Evolutionary conservation across 2,113 vertebrate genomes (phyloP).

Genomic region (Mola mola): DNA sequence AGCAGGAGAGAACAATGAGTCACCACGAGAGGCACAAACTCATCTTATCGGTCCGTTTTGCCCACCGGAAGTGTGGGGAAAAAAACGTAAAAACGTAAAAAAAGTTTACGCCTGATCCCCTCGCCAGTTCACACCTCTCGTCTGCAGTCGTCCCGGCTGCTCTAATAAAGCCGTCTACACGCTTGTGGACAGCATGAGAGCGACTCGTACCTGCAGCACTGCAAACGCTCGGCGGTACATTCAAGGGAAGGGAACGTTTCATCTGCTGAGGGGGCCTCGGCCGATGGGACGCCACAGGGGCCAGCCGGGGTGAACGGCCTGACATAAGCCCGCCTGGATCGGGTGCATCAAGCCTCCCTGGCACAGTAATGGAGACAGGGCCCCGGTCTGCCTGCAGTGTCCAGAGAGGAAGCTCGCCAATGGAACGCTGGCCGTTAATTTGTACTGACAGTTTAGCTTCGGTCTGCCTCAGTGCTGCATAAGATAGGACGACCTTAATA

Average conservation of each 20-base stretch:
- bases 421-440: constrained; percentile 50
- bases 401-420: constrained; percentile 44
- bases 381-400: constrained; percentile 2
- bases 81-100: no score
- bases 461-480: constrained; percentile 42
- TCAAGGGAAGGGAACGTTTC: neutral
- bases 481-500: constrained; percentile 51
- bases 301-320: constrained; percentile 19
- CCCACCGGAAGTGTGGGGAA: neutral
- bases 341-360: constrained; percentile 29
- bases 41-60: constrained; percentile 13
- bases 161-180: constrained; percentile 8
- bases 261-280: neutral
- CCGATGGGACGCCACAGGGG: neutral
- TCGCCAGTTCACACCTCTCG: constrained; percentile 7
- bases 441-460: constrained; percentile 65
- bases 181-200: no score
- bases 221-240: neutral
- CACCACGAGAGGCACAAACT: constrained; percentile 1
- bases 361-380: constrained; percentile 43
- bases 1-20: constrained; percentile 33
- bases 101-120: constrained; percentile 1
- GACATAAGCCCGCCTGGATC: constrained; percentile 41
- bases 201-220: neutral
- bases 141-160: constrained; percentile 16